Percentiles rank a stretch among this genome's conserved stretches.
Evolutionary conservation across 2,113 vertebrate genomes (phyloP).

Genomic region (Mormyrus lacerda): DNA sequence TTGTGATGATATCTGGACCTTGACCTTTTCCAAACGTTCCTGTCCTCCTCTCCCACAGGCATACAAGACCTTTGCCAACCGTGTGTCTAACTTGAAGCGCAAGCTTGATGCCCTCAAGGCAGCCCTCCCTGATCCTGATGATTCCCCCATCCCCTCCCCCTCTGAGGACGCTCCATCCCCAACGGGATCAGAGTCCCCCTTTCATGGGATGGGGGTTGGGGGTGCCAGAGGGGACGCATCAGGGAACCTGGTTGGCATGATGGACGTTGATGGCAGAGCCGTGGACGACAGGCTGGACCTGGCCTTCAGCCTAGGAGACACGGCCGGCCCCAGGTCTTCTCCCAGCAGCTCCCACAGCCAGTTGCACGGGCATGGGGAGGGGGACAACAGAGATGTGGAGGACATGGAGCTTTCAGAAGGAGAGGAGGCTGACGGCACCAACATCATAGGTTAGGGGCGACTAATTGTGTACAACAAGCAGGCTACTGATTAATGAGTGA

Average conservation of each 20-base stretch:
- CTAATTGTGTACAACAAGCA: not conserved
- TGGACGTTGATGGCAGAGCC: constrained; percentile 54
- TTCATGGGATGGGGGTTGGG: constrained; percentile 63
- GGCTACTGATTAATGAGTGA: not conserved
- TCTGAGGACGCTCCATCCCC: constrained; percentile 90
- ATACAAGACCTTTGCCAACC: constrained; percentile 90
- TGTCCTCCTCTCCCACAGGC: constrained; percentile 57
- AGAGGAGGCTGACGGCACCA: constrained; percentile 54
- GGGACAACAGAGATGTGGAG: constrained; percentile 76
- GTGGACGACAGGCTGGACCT: constrained; percentile 52
- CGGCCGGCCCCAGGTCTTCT: constrained; percentile 34
- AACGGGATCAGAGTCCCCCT: constrained; percentile 87
- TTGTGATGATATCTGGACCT: not conserved
- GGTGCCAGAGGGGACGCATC: not conserved
- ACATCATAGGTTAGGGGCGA: constrained; percentile 65
- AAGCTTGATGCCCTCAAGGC: constrained; percentile 91
- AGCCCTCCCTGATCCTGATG: constrained; percentile 80
- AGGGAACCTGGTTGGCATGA: constrained; percentile 34
- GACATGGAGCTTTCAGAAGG: constrained; percentile 96
- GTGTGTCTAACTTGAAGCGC: constrained; percentile 88
- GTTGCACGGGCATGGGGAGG: constrained; percentile 8
- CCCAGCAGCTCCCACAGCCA: not conserved
- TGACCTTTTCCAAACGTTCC: not conserved
- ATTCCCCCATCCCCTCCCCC: constrained; percentile 89
- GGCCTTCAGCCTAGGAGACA: constrained; percentile 29